These are phyloP conservation scores for Heliconius ismenius DNA, from an alignment of 2,888 invertebrate genomes.

Conservation along the genomic window DNA sequence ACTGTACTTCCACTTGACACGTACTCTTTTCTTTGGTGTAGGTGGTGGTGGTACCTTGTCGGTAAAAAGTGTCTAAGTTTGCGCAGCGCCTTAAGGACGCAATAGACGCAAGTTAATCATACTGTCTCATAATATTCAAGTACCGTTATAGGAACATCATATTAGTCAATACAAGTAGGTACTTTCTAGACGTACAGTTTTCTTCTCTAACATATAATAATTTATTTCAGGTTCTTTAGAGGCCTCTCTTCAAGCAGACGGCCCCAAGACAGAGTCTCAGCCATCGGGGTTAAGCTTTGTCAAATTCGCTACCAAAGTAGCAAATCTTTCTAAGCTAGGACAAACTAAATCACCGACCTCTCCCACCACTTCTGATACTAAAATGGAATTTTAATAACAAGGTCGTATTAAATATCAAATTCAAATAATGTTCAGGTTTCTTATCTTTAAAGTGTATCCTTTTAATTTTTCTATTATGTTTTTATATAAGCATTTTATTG, in stretches of 20 bases:
- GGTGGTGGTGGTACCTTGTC: no score
- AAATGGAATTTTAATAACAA: constrained; percentile 65
- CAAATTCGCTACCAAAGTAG: constrained; percentile 74
- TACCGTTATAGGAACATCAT: no score
- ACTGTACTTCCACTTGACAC: no score
- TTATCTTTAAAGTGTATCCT: background rate
- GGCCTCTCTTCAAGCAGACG: constrained; percentile 65
- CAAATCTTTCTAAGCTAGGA: constrained; percentile 68
- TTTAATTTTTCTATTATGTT: background rate
- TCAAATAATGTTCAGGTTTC: background rate
- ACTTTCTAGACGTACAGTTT: no score
- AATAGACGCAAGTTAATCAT: no score
- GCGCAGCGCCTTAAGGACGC: no score
- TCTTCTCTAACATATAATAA: background rate
- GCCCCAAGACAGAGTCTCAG: constrained; percentile 69
- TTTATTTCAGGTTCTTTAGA: constrained; percentile 67
- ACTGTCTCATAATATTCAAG: no score
- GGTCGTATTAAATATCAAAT: background rate
- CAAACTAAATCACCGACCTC: constrained; percentile 69
- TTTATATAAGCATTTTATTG: background rate
- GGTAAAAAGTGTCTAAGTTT: no score
- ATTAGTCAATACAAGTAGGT: no score
- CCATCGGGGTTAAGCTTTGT: constrained; percentile 69
- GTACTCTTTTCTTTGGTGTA: no score
- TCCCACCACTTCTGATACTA: constrained; percentile 60